These are phyloP conservation scores for Tenthredo scrophulariae DNA, from an alignment of 2,888 invertebrate species.

Conservation along the genomic window DNA sequence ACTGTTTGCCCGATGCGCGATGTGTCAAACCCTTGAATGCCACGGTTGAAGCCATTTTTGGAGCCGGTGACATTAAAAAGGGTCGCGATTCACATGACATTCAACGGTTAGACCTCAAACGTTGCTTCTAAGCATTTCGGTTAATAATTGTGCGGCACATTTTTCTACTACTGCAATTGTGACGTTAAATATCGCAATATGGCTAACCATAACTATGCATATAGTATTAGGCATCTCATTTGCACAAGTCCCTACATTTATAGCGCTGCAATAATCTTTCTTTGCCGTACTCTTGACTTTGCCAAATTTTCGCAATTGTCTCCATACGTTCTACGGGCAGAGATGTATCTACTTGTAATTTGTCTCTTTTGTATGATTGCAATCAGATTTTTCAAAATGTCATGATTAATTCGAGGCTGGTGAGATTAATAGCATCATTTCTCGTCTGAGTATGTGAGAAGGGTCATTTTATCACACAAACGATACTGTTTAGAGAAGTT, in stretches of 20 bases:
- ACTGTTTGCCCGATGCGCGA: background rate
- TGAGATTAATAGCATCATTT: background rate
- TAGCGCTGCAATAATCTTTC: background rate
- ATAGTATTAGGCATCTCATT: background rate
- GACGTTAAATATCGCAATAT: background rate
- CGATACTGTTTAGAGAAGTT: background rate
- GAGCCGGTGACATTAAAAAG: background rate
- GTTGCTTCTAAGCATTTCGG: background rate
- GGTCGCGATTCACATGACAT: background rate
- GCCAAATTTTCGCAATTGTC: background rate
- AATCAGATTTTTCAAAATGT: background rate
- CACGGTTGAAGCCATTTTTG: background rate
- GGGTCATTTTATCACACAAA: background rate
- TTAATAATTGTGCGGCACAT: background rate
- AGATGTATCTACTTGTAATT: background rate
- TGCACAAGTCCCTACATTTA: background rate
- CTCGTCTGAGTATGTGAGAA: background rate
- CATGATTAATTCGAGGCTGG: no score
- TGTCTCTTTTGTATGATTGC: background rate
- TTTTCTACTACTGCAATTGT: background rate
- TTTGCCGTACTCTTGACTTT: background rate
- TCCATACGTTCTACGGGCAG: no score
- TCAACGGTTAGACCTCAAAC: background rate
- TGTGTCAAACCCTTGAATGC: background rate
- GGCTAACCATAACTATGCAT: background rate